Conservation (phyloP, 2,888 invertebrate species). For the Parasteatoda lunata region DNA sequence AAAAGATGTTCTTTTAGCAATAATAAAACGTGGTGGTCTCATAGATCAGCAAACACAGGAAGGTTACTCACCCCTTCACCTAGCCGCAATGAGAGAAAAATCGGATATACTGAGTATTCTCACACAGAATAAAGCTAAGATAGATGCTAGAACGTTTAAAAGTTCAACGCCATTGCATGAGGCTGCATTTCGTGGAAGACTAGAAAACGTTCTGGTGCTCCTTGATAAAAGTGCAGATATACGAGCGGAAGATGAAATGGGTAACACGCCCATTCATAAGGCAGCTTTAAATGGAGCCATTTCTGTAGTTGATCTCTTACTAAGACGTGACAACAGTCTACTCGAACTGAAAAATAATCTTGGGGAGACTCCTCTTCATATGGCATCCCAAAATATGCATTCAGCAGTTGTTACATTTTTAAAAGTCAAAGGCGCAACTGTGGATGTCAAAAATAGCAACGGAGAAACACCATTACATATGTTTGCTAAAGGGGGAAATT, state of each 20-base stretch:
- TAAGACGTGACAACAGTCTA: not conserved
- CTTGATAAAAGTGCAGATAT: not conserved
- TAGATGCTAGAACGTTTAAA: not conserved
- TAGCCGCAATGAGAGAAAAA: not conserved
- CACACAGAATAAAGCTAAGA: not conserved
- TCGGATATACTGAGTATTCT: not conserved
- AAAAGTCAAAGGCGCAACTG: not conserved
- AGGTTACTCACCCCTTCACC: not conserved
- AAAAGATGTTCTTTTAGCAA: not conserved
- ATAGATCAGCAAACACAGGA: not conserved
- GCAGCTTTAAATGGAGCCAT: not conserved
- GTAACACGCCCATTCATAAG: not conserved
- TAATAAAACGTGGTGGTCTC: not conserved
- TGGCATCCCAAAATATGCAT: not conserved
- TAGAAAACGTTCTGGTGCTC: not conserved
- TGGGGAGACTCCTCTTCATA: not conserved
- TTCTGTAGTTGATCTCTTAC: not conserved
- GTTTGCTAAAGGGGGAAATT: not conserved
- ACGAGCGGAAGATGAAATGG: not conserved
- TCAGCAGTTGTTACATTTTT: not conserved
- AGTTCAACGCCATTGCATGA: not conserved
- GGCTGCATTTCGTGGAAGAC: not conserved
- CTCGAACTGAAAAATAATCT: not conserved
- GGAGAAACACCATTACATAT: not conserved
- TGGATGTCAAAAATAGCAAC: not conserved